phyloP scores from a whole-genome alignment of 2,113 vertebrate genomes.

The Trachemys scripta region DNA sequence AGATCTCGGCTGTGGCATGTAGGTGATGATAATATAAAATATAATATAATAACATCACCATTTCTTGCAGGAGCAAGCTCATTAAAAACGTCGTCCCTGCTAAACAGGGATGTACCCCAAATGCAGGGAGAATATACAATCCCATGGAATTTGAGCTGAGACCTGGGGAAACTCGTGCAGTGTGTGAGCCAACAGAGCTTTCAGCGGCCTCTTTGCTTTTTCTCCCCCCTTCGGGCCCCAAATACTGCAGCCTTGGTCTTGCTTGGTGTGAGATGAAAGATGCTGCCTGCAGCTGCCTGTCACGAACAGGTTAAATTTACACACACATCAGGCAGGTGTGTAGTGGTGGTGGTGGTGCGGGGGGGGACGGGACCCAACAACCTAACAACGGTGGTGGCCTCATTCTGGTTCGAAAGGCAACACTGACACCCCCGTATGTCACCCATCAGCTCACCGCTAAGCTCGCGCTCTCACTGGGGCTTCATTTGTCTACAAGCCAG shows the following conservation, averaged over 20 bases:
- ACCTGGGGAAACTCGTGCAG: background rate
- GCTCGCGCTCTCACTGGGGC: background rate
- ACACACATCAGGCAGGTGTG: background rate
- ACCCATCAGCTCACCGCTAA: background rate
- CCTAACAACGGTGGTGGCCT: background rate
- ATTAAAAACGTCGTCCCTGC: background rate
- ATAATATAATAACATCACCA: background rate
- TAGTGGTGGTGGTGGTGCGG: no score
- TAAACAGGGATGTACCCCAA: background rate
- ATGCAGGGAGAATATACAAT: background rate
- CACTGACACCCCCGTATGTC: background rate
- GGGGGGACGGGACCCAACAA: background rate
- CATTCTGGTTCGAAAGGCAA: background rate
- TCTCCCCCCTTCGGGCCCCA: background rate
- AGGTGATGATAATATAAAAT: background rate
- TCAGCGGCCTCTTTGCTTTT: background rate
- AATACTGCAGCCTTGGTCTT: no score
- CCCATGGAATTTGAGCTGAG: background rate
- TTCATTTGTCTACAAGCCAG: background rate
- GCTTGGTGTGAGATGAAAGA: background rate
- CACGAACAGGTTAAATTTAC: background rate
- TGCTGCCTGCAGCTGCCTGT: background rate
- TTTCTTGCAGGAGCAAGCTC: background rate
- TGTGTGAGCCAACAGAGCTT: background rate
- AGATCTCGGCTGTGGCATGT: background rate